Evolutionary conservation across 2,888 invertebrate species (phyloP).

Genomic region (Pyrgus malvae): DNA sequence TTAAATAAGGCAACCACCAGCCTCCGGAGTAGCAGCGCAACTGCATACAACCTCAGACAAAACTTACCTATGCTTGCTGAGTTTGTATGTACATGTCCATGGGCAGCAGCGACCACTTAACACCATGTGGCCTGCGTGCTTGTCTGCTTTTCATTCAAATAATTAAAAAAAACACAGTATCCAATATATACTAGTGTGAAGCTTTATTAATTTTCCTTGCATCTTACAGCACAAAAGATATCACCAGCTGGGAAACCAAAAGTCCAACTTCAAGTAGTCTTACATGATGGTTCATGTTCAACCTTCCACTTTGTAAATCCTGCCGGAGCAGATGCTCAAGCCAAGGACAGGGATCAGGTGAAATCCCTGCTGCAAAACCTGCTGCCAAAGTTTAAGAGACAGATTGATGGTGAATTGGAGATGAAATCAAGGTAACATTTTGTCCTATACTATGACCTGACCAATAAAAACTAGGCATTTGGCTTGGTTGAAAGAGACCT

Average conservation of each 20-base stretch:
- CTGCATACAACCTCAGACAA: too few species aligned
- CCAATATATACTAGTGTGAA: not conserved
- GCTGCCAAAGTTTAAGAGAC: constrained; percentile 95
- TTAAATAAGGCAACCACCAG: too few species aligned
- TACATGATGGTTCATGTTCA: constrained; percentile 96
- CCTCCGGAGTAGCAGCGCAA: too few species aligned
- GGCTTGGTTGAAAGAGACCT: too few species aligned
- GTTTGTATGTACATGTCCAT: too few species aligned
- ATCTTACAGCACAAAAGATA: constrained; percentile 93
- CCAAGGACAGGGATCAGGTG: constrained; percentile 95
- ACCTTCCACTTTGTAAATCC: constrained; percentile 99
- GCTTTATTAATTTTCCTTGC: not conserved
- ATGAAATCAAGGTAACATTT: constrained; percentile 92
- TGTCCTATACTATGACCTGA: too few species aligned
- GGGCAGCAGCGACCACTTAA: too few species aligned
- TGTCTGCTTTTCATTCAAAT: too few species aligned
- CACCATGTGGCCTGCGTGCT: too few species aligned
- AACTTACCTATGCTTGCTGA: too few species aligned
- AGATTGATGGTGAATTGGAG: constrained; percentile 94
- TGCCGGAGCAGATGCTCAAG: constrained; percentile 90
- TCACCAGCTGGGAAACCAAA: constrained; percentile 98
- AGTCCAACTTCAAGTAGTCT: constrained; percentile 97
- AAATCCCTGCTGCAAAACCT: constrained; percentile 95
- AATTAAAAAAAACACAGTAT: not conserved
- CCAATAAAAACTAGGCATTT: too few species aligned